Base-by-base conservation (phyloP, 1,140 invertebrate species). In the Patella vulgata region DNA sequence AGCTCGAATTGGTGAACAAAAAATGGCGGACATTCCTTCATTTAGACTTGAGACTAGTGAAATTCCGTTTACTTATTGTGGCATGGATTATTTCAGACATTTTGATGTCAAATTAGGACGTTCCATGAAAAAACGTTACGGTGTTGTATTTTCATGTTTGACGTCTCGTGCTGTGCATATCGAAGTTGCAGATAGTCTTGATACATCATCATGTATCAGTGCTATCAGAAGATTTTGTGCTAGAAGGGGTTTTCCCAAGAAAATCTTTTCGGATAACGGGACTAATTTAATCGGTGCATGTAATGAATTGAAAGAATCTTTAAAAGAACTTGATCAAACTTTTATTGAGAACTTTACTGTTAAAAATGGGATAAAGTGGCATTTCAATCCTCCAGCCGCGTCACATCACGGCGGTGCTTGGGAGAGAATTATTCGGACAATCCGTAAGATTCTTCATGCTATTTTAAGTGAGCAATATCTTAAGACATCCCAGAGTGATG, bases 1-100 rank as follows among this genome's bases (percentile, higher is more conserved):
- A 14, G 31, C 53, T 27, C 19, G 17, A 21, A 3, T 30, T 2
- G 17, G 31, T n/a, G 27, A 21, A 6, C 66, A 68, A 27, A 61
- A 66, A 27, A 71, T 71, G 70, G 36, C 61, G 14, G 53, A 64
- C n/a, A 43, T 66, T 0, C 70, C 70, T 11, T n/a, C 21, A 31
- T 66, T 70, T 21, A 25, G 70, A 21, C 3, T 70, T 25, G 43
- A 65, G 19, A 40, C 46, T 1, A 23, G 47, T 12, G 23, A 46
- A 25, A 53, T 59, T 8, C 62, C 59, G 27, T 71, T 68, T 39
- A 66, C 58, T n/a, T 30, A 33, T 21, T 23, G 23, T 48, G 66
- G 57, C 0, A 30, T 66, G 25, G 66, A 66, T 39, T 50, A 9
- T 27, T 69, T 69, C 60, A 58, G 70, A 19, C 66, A 62, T 3